A percentile compares a stretch with the other conserved stretches of the same genome.
phyloP scores from a whole-genome alignment of 1,140 invertebrate species.

The Lineus longissimus region DNA sequence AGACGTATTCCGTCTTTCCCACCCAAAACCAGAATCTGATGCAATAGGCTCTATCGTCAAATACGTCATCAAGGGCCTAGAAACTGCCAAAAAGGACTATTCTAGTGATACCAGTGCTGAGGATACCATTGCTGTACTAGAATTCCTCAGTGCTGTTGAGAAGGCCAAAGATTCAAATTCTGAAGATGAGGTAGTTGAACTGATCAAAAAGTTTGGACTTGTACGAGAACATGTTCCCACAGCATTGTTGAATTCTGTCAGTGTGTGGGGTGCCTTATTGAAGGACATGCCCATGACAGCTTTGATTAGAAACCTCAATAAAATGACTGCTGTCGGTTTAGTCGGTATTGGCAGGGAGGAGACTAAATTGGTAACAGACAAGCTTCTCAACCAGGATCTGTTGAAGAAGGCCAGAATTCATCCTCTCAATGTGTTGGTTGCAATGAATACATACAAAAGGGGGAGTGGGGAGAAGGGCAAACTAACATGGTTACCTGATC shows the following conservation, averaged over 20 bases:
- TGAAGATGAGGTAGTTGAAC: conserved; percentile 54
- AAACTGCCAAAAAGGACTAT: conserved; percentile 52
- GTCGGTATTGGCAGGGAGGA: conserved; percentile 45
- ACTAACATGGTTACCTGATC: conserved; percentile 41
- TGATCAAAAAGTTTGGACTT: conserved; percentile 57
- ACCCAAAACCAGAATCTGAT: conserved; percentile 55
- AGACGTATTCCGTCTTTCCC: conserved; percentile 65
- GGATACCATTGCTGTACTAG: conserved; percentile 27
- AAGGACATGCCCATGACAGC: conserved; percentile 59
- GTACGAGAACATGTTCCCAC: conserved; percentile 66
- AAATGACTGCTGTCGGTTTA: conserved; percentile 63
- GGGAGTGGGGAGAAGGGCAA: conserved; percentile 58
- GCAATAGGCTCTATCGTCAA: conserved; percentile 24
- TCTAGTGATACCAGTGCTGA: conserved; percentile 27
- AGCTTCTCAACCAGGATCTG: conserved; percentile 38
- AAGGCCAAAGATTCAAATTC: conserved; percentile 61
- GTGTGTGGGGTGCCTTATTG: conserved; percentile 64
- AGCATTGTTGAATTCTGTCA: conserved; percentile 62
- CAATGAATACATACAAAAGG: conserved; percentile 58
- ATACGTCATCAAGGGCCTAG: conserved; percentile 40
- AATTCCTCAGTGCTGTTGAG: conserved; percentile 61
- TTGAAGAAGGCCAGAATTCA: conserved; percentile 58
- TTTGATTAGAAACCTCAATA: conserved; percentile 62
- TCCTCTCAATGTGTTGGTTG: conserved; percentile 61
- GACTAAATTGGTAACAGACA: conserved; percentile 23